These are phyloP conservation scores for Papilio elwesi DNA, from an alignment of 2,888 invertebrate species.

Conservation along the genomic window DNA sequence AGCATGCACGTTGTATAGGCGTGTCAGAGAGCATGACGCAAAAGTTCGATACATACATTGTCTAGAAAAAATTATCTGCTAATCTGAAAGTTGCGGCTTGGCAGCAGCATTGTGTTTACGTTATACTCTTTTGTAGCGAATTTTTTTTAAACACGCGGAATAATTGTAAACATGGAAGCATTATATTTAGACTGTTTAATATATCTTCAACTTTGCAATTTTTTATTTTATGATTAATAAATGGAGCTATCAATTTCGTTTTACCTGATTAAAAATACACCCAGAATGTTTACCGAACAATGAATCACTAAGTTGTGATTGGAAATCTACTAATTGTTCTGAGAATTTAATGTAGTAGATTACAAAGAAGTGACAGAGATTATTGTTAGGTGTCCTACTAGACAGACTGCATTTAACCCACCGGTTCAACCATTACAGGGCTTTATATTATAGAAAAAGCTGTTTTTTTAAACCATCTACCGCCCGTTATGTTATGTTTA, in stretches of 20 bases:
- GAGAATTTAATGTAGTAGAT: no score
- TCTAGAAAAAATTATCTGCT: constrained; percentile 32
- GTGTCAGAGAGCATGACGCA: constrained; percentile 26
- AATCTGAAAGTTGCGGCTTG: constrained; percentile 33
- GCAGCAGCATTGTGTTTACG: constrained; percentile 34
- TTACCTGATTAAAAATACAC: not conserved
- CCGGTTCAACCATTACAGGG: no score
- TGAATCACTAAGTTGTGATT: no score
- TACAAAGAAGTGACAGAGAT: no score
- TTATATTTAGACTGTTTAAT: constrained; percentile 21
- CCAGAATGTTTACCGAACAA: not conserved
- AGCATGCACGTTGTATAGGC: constrained; percentile 15
- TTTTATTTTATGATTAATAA: not conserved
- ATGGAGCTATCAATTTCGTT: not conserved
- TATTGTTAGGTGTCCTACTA: no score
- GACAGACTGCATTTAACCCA: no score
- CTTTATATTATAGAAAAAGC: no score
- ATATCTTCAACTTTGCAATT: not conserved
- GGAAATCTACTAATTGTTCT: no score
- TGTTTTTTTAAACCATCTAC: no score
- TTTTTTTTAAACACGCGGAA: constrained; percentile 24
- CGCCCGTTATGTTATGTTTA: no score
- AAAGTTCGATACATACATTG: constrained; percentile 19
- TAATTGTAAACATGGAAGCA: constrained; percentile 25
- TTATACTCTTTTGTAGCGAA: constrained; percentile 39